Evolutionary conservation across 2,797 vertebrate species (phyloP).

Genomic region (Emys orbicularis): DNA sequence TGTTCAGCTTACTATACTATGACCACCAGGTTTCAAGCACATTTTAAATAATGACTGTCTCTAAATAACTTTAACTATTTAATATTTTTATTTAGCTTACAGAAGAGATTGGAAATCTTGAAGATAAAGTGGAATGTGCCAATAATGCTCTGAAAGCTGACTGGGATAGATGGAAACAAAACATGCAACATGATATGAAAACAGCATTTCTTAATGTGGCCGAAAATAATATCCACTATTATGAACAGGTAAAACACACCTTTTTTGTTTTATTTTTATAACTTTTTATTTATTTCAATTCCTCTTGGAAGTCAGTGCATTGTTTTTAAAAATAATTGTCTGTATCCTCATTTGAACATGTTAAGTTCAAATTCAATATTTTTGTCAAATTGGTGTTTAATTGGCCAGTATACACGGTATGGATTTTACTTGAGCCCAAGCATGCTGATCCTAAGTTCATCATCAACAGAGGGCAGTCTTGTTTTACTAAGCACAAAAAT

Average conservation of each 20-base stretch:
- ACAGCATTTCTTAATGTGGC: conserved; percentile 86
- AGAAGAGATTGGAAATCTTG: conserved; percentile 90
- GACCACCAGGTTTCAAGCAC: neutral
- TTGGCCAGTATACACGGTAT: neutral
- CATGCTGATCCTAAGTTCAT: conserved; percentile 32
- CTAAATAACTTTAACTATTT: conserved; percentile 35
- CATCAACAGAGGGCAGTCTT: conserved; percentile 78
- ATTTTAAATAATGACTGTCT: neutral
- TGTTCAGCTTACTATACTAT: neutral
- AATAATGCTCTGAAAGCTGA: conserved; percentile 92
- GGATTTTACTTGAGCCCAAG: neutral
- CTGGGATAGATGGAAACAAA: conserved; percentile 91
- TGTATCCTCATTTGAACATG: neutral
- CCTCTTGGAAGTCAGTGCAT: neutral
- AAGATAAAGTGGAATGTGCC: conserved; percentile 91
- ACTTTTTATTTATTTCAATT: neutral
- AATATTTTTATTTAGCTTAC: conserved; percentile 83
- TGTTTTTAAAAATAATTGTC: neutral
- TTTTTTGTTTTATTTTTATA: neutral
- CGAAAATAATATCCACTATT: conserved; percentile 90
- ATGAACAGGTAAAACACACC: conserved; percentile 90
- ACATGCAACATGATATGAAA: conserved; percentile 90
- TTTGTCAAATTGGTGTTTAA: neutral
- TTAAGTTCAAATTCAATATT: conserved; percentile 10
- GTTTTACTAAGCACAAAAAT: conserved; percentile 66